Conservation (phyloP, 2,888 invertebrate genomes). For the Sesia bembeciformis region DNA sequence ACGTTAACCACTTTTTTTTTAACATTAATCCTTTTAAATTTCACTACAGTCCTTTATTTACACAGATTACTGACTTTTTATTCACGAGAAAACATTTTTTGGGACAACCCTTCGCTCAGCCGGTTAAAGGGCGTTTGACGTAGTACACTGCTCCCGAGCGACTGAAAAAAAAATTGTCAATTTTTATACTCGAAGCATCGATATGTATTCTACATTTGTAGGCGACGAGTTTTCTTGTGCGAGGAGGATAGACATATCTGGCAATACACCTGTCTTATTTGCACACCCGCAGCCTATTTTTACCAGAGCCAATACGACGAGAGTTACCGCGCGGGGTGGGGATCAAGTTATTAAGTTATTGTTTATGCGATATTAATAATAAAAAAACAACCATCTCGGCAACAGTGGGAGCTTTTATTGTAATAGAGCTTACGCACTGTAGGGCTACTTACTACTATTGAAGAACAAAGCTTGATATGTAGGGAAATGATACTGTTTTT, state of each 20-base stretch:
- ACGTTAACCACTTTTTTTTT: too few species aligned
- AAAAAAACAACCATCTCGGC: constrained; percentile 55
- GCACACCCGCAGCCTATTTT: constrained; percentile 67
- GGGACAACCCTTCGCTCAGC: constrained; percentile 40
- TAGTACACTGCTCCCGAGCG: constrained; percentile 46
- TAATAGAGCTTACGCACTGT: constrained; percentile 33
- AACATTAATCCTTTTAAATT: too few species aligned
- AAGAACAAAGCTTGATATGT: constrained; percentile 42
- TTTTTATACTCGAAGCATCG: constrained; percentile 73
- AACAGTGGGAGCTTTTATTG: constrained; percentile 42
- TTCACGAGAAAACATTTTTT: constrained; percentile 22
- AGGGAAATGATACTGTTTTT: constrained; percentile 56
- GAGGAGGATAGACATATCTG: constrained; percentile 27
- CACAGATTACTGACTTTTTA: neutral
- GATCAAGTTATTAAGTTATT: constrained; percentile 69
- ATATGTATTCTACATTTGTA: constrained; percentile 69
- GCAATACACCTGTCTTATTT: constrained; percentile 43
- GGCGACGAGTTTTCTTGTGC: constrained; percentile 57
- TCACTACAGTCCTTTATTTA: too few species aligned
- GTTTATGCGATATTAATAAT: constrained; percentile 70
- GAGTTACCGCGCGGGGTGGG: constrained; percentile 61
- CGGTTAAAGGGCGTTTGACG: neutral
- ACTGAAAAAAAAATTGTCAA: constrained; percentile 75
- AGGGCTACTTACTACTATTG: constrained; percentile 41
- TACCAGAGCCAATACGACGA: constrained; percentile 57